These are phyloP conservation scores for Nasonia giraulti DNA, from an alignment of 1,140 invertebrate genomes.

Conservation along the genomic window DNA sequence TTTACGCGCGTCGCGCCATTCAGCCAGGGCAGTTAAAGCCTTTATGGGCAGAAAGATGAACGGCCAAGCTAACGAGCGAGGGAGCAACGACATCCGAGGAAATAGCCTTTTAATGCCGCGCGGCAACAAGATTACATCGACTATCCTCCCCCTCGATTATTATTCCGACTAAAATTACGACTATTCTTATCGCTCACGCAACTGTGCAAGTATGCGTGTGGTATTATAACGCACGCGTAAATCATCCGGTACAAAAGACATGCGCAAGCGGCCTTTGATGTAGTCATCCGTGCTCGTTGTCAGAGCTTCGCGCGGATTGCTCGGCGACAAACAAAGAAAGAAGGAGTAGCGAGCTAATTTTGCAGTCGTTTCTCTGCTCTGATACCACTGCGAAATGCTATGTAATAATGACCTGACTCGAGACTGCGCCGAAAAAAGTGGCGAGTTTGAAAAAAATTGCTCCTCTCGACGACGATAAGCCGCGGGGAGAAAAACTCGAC, in stretches of 20 bases:
- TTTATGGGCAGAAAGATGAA: not conserved
- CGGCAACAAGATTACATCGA: constrained; percentile 28
- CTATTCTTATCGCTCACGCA: constrained; percentile 44
- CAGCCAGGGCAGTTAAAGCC: not conserved
- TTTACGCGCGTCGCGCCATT: not conserved
- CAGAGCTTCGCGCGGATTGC: too few relatives aligned
- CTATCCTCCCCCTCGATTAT: not conserved
- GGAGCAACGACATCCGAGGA: not conserved
- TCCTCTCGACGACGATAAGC: not conserved
- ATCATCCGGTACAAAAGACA: not conserved
- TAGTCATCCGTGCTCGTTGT: too few relatives aligned
- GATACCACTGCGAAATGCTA: too few relatives aligned
- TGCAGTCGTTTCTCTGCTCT: too few relatives aligned
- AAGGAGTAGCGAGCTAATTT: too few relatives aligned
- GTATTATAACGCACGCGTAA: not conserved
- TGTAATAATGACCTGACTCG: too few relatives aligned
- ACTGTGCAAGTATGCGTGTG: constrained; percentile 26
- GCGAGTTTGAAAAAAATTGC: not conserved
- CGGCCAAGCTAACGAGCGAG: not conserved
- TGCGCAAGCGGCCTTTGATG: not conserved
- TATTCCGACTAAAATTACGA: constrained; percentile 21
- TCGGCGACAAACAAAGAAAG: too few relatives aligned
- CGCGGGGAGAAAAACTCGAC: not conserved
- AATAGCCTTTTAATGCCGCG: constrained; percentile 1
- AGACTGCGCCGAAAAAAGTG: too few relatives aligned